These are phyloP conservation scores for Ptychochromis oligacanthus DNA, from an alignment of 2,113 vertebrate species.

Conservation along the genomic window DNA sequence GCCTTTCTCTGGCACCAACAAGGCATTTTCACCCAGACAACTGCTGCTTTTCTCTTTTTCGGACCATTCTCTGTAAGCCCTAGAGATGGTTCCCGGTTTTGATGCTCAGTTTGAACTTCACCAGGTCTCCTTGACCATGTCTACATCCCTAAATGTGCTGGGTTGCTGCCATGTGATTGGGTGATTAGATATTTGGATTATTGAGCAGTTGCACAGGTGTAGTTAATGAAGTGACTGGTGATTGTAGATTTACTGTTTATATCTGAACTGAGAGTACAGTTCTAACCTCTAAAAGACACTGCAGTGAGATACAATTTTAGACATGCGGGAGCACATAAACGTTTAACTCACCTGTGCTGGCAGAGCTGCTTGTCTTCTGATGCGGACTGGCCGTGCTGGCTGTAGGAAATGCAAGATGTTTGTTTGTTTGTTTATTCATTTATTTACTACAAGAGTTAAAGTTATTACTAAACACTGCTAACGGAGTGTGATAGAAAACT, in stretches of 20 bases:
- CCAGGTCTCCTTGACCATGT: background rate
- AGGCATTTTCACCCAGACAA: background rate
- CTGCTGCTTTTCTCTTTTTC: background rate
- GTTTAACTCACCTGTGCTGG: constrained; percentile 28
- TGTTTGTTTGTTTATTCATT: background rate
- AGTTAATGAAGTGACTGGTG: background rate
- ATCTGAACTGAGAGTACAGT: background rate
- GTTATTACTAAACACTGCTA: no score
- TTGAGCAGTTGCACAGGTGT: background rate
- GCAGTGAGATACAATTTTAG: background rate
- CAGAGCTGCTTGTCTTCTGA: background rate
- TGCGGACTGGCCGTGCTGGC: accelerated
- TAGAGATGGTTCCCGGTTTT: background rate
- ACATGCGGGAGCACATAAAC: background rate
- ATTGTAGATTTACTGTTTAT: background rate
- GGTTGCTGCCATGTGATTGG: background rate
- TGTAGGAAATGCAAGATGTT: background rate
- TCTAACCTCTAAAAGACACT: background rate
- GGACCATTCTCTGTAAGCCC: background rate
- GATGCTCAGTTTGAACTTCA: background rate
- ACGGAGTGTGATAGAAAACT: background rate
- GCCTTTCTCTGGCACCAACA: background rate
- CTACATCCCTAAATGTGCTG: background rate
- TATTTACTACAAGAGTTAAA: background rate
- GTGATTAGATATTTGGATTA: background rate